Evolutionary conservation across 1,140 invertebrate species (phyloP).

Genomic region (Drosophila funebris): DNA sequence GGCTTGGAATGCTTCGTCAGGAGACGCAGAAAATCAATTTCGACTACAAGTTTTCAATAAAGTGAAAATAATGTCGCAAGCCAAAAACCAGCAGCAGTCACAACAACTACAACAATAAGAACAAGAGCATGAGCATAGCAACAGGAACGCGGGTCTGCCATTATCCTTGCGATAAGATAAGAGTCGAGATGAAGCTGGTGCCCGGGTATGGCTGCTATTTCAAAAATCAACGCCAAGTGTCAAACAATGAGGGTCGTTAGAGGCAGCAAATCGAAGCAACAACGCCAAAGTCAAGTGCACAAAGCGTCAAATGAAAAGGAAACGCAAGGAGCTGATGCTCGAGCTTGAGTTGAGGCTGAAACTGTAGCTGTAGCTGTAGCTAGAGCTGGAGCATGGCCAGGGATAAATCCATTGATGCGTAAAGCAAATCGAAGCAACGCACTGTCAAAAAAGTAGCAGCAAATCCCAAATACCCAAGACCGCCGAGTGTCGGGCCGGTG

Average conservation of each 20-base stretch:
- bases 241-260: conserved; percentile 81
- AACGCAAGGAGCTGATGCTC: conserved; percentile 30
- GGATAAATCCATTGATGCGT: conserved; percentile 76
- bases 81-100: conserved; percentile 28
- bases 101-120: background rate
- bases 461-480: conserved; percentile 49
- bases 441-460: conserved; percentile 64
- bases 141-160: conserved; percentile 42
- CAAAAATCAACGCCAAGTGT: conserved; percentile 76
- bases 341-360: background rate
- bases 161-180: conserved; percentile 64
- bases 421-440: conserved; percentile 71
- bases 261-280: conserved; percentile 71
- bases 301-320: conserved; percentile 80
- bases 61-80: conserved; percentile 77
- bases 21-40: conserved; percentile 80
- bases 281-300: conserved; percentile 75
- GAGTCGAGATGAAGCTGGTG: conserved; percentile 16
- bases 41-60: conserved; percentile 80
- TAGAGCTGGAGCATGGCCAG: conserved; percentile 5
- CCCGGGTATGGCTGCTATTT: conserved; percentile 29
- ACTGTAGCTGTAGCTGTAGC: background rate
- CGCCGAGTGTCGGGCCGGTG: conserved; percentile 57
- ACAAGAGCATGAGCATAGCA: background rate
- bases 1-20: conserved; percentile 65